These are phyloP conservation scores for Proteles cristata DNA, from an alignment of 2,113 vertebrate species.

Conservation along the genomic window DNA sequence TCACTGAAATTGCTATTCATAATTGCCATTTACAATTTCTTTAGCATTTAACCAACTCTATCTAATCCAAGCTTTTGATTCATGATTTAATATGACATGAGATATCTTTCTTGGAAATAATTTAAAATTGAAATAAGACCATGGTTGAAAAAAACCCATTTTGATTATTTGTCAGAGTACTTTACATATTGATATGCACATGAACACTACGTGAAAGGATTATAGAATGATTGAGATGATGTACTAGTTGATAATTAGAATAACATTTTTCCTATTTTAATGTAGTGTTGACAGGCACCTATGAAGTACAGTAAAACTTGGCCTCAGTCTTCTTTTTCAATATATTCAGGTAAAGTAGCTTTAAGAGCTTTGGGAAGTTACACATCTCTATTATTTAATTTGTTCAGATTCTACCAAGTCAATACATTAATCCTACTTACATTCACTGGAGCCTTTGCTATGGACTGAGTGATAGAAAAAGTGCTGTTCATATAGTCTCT, in stretches of 20 bases:
- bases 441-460: neutral
- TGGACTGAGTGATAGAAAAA: neutral
- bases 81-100: neutral
- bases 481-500: neutral
- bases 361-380: neutral
- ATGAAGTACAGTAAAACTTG: neutral
- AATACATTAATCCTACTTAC: neutral
- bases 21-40: conserved; percentile 23
- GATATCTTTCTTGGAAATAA: neutral
- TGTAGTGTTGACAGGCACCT: neutral
- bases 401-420: neutral
- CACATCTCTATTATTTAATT: neutral
- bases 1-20: neutral
- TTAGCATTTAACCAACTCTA: neutral
- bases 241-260: neutral
- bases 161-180: neutral
- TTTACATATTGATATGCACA: neutral
- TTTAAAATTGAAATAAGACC: neutral
- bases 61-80: conserved; percentile 24
- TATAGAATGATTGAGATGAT: neutral
- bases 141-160: neutral
- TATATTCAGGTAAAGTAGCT: neutral
- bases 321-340: neutral
- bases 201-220: neutral
- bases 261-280: neutral